Evolutionary conservation across 2,888 invertebrate species (phyloP).

Genomic region (Cepaea hortensis): DNA sequence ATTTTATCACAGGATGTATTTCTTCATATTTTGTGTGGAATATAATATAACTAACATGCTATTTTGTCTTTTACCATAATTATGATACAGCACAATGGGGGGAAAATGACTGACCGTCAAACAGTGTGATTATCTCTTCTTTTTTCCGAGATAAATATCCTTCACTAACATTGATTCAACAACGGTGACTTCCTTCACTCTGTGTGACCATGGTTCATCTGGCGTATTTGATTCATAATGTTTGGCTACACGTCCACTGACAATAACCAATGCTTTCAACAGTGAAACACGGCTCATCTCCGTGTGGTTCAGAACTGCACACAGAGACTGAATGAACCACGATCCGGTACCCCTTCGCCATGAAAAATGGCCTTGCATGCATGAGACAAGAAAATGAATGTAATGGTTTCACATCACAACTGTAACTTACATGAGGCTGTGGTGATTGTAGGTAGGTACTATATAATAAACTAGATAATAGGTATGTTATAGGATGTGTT

Average conservation of each 20-base stretch:
- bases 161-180: slow-evolving; percentile 59
- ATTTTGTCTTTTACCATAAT: not conserved
- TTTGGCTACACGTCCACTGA: slow-evolving; percentile 53
- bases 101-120: not conserved
- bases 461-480: no score
- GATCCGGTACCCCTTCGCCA: slow-evolving; percentile 59
- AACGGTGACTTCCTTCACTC: slow-evolving; percentile 59
- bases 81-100: not conserved
- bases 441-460: no score
- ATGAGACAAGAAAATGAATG: not conserved
- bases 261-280: slow-evolving; percentile 52
- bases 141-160: slow-evolving; percentile 56
- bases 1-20: no score
- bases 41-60: not conserved
- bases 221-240: slow-evolving; percentile 55
- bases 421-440: no score
- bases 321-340: slow-evolving; percentile 59
- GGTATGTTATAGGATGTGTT: no score
- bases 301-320: slow-evolving; percentile 50
- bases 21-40: no score
- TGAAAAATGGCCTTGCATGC: slow-evolving; percentile 57
- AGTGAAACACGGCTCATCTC: slow-evolving; percentile 47
- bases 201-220: slow-evolving; percentile 48
- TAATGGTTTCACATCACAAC: not conserved
- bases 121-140: not conserved